phyloP scores from a whole-genome alignment of 2,113 vertebrate genomes.

The Noturus placidus region DNA sequence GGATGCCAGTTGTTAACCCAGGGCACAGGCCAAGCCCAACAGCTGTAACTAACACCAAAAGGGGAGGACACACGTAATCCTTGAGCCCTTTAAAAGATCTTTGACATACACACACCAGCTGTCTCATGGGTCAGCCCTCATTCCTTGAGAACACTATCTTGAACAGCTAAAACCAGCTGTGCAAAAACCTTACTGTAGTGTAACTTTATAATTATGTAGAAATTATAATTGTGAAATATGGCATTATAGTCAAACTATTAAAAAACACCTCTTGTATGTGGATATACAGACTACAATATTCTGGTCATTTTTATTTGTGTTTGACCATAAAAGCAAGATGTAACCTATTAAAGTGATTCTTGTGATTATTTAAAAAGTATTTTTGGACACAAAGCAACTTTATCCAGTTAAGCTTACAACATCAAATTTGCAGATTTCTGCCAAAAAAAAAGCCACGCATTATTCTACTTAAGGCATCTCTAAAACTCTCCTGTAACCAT shows the following conservation, averaged over 20 bases:
- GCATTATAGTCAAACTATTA: not conserved
- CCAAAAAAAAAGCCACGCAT: not conserved
- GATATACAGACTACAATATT: not conserved
- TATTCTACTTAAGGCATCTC: not conserved
- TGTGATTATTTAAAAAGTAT: not conserved
- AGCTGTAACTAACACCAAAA: constrained; percentile 34
- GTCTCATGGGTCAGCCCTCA: constrained; percentile 4
- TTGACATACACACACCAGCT: constrained; percentile 25
- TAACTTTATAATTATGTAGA: no score
- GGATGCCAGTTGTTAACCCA: constrained; percentile 15
- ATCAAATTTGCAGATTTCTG: not conserved
- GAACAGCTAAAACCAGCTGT: not conserved
- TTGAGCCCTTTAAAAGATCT: not conserved
- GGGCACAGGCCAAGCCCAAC: constrained; percentile 30
- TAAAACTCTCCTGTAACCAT: constrained; percentile 4
- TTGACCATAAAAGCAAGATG: not conserved
- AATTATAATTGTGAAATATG: not conserved
- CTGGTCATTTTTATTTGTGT: not conserved
- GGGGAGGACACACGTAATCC: constrained; percentile 1
- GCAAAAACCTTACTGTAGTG: no score
- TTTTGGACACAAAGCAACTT: not conserved
- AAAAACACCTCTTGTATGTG: not conserved
- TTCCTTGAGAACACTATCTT: constrained; percentile 6
- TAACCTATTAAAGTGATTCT: not conserved
- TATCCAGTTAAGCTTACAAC: not conserved